phyloP scores from a whole-genome alignment of 2,888 invertebrate genomes.

The Metellina segmentata region DNA sequence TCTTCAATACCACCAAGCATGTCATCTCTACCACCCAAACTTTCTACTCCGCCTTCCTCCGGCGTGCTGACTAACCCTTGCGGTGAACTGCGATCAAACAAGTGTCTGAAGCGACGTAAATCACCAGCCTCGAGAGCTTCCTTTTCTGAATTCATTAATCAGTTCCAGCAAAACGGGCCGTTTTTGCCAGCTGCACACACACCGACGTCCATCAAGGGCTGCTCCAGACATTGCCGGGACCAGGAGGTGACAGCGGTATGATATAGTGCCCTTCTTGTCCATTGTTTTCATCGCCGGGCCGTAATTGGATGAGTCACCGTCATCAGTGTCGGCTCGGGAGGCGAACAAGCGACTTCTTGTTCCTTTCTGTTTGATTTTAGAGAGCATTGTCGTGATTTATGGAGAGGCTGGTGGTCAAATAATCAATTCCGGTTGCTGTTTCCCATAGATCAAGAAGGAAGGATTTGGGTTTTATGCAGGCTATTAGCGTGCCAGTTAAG shows the following conservation, averaged over 20 bases:
- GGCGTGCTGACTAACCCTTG: slow-evolving; percentile 8
- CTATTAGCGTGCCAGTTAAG: no score
- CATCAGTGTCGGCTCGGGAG: slow-evolving; percentile 24
- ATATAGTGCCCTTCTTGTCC: slow-evolving; percentile 22
- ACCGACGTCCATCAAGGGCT: background rate
- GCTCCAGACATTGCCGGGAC: background rate
- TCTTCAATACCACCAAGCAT: no score
- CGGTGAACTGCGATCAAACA: background rate
- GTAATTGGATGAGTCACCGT: slow-evolving; percentile 48
- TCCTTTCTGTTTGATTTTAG: no score
- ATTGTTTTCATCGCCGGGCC: slow-evolving; percentile 38
- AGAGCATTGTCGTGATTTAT: background rate
- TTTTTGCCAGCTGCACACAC: slow-evolving; percentile 14
- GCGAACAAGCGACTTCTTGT: background rate
- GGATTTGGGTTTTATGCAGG: no score
- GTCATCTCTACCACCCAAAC: no score
- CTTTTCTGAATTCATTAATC: background rate
- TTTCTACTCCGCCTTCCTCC: background rate
- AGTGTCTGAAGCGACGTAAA: background rate
- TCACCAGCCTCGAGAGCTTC: background rate
- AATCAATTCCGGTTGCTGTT: no score
- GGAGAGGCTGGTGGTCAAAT: background rate
- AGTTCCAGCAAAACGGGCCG: background rate
- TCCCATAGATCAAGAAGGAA: no score
- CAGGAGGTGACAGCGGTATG: slow-evolving; percentile 7